Conservation (phyloP, 2,797 vertebrate species). For the Schizothorax lantsangensis region DNA sequence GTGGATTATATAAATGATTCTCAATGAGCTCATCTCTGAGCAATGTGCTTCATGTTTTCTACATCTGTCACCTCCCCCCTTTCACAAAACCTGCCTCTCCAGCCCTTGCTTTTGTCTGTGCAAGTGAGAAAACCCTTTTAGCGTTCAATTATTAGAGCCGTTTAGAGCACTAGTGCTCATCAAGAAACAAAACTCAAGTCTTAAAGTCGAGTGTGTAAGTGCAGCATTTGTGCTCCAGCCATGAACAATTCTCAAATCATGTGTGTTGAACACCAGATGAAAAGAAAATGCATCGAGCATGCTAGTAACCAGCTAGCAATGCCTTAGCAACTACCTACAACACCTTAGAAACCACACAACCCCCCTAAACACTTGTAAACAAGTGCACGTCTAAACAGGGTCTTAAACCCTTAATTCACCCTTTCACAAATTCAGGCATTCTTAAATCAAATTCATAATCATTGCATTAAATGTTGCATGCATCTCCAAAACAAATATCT, state of each 20-base stretch:
- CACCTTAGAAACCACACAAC: too few species aligned
- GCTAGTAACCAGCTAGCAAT: too few species aligned
- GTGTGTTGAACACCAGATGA: background rate
- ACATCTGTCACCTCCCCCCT: constrained; percentile 78
- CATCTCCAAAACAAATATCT: too few species aligned
- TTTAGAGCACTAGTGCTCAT: background rate
- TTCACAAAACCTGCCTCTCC: constrained; percentile 65
- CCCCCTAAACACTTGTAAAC: too few species aligned
- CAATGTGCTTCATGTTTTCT: constrained; percentile 84
- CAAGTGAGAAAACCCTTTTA: background rate
- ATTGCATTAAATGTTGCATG: too few species aligned
- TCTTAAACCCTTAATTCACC: too few species aligned
- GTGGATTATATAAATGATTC: constrained; percentile 81
- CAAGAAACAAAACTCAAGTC: background rate
- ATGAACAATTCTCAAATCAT: background rate
- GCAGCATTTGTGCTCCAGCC: background rate
- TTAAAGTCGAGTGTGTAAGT: background rate
- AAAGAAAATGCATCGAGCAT: background rate
- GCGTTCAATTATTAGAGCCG: background rate
- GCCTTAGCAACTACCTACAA: too few species aligned
- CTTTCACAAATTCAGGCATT: too few species aligned
- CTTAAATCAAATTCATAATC: too few species aligned
- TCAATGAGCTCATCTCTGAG: constrained; percentile 82
- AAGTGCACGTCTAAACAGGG: too few species aligned
- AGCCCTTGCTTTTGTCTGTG: constrained; percentile 60